Evolutionary conservation across 2,797 vertebrate genomes (phyloP).

Genomic region (Lepilemur septentrionalis): DNA sequence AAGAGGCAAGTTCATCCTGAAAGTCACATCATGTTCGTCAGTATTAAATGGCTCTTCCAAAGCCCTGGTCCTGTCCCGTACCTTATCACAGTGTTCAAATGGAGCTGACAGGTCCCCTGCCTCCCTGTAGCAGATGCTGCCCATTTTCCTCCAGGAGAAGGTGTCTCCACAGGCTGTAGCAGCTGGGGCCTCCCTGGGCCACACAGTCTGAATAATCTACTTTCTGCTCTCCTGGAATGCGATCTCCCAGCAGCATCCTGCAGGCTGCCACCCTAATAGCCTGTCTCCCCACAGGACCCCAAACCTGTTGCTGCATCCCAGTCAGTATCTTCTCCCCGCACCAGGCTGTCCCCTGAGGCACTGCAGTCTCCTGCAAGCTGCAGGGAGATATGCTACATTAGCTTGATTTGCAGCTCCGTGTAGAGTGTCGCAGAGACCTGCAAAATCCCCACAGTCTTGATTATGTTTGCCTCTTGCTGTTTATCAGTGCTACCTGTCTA

Average conservation of each 20-base stretch:
- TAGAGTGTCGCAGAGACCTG: conserved; percentile 3
- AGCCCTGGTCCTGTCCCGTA: neutral
- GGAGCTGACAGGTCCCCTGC: neutral
- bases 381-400: neutral
- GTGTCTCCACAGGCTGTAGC: neutral
- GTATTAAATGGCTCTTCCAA: neutral
- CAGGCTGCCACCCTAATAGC: conserved; percentile 56
- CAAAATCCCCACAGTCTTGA: conserved; percentile 15
- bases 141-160: neutral
- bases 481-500: conserved; percentile 48
- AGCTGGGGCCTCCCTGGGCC: fast-evolving
- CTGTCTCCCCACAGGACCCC: neutral
- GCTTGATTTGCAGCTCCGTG: conserved; percentile 33
- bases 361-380: neutral
- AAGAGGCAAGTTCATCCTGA: neutral
- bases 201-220: neutral
- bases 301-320: neutral
- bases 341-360: neutral
- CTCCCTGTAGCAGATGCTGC: fast-evolving
- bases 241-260: conserved; percentile 73
- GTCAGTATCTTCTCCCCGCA: neutral
- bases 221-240: neutral
- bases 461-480: conserved; percentile 40
- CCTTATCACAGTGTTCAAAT: neutral
- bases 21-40: neutral